Base-by-base conservation (phyloP, 2,888 invertebrate species). In the Heliconius ismenius region DNA sequence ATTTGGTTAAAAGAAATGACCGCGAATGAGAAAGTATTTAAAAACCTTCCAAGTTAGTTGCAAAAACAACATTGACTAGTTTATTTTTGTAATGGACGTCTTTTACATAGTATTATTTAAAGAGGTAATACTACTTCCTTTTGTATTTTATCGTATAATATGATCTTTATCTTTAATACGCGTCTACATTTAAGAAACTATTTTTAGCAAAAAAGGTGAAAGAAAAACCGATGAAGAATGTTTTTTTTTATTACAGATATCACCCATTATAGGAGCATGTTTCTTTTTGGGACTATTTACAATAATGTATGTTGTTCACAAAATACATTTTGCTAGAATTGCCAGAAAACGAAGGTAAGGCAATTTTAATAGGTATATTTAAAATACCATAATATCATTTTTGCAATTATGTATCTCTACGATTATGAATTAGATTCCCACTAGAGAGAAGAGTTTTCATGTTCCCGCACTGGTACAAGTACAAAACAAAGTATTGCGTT, bases 271-370 rank as follows among this genome's bases (percentile, higher is more conserved):
- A 49, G 87, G 85, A 24, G 81, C 84, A 18, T 83, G 86, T 3
- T 83, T 88, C 76, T 82, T 88, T 77, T 74, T 85, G 70, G 84
- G 82, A 36, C 49, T 89, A 24, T 86, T 86, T 65, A 81, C 83
- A 13, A 76, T 84, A 24, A 85, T 89, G 73, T 88, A 86, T 77
- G 74, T 86, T 3, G 79, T 82, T 15, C 86, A 88, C 65, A 87
- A 86, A 80, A 81, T 88, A 26, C 81, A 87, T 78, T 88, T 86
- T 54, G 79, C 82, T 7, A 82, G 84, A 73, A 81, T 87, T 73
- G 39, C 64, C 18, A 68, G 63, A 24, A 73, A 63, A 49, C 74
- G 76, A 67, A 72, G 73, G 79, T 79, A 75, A 73, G n/a, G 28
- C 9, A n/a, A 68, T 10, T n/a, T 15, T 7, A 26, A 24, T 62